These are phyloP conservation scores for Pseudoips prasinana DNA, from an alignment of 2,888 invertebrate species.

Conservation along the genomic window DNA sequence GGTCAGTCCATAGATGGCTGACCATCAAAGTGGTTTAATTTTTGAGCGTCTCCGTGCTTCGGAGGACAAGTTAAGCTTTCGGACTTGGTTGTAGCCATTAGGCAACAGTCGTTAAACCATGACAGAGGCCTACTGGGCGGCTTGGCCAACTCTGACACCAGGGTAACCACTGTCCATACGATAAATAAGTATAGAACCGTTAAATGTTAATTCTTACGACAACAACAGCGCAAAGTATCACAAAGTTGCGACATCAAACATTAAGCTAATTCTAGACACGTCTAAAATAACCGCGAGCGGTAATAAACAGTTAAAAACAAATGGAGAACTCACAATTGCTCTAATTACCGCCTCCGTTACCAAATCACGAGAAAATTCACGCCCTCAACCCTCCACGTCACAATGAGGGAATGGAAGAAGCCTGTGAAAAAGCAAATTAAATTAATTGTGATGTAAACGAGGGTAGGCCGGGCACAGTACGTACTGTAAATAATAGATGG, in stretches of 20 bases:
- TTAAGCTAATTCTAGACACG: slow-evolving; percentile 48
- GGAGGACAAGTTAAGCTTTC: too few relatives aligned
- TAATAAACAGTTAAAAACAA: slow-evolving; percentile 75
- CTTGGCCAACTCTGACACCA: too few relatives aligned
- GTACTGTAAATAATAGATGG: slow-evolving; percentile 71
- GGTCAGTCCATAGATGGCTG: too few relatives aligned
- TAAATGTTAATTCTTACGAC: slow-evolving; percentile 8
- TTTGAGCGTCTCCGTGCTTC: too few relatives aligned
- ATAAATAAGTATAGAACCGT: neutral
- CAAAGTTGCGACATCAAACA: slow-evolving; percentile 38
- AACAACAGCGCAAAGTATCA: slow-evolving; percentile 23
- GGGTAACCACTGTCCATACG: too few relatives aligned
- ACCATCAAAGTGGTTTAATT: too few relatives aligned
- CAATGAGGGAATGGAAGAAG: slow-evolving; percentile 75
- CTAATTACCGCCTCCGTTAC: slow-evolving; percentile 75
- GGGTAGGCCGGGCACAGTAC: slow-evolving; percentile 63
- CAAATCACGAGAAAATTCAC: slow-evolving; percentile 79
- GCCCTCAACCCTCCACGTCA: slow-evolving; percentile 69
- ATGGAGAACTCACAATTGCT: slow-evolving; percentile 72
- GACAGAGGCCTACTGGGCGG: too few relatives aligned
- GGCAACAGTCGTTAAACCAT: too few relatives aligned
- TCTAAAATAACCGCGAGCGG: slow-evolving; percentile 52
- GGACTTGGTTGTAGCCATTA: too few relatives aligned
- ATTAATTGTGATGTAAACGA: slow-evolving; percentile 80
- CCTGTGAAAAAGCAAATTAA: slow-evolving; percentile 80